These are phyloP conservation scores for Malacoctenus gilli DNA, from an alignment of 2,797 vertebrate species.

Conservation along the genomic window DNA sequence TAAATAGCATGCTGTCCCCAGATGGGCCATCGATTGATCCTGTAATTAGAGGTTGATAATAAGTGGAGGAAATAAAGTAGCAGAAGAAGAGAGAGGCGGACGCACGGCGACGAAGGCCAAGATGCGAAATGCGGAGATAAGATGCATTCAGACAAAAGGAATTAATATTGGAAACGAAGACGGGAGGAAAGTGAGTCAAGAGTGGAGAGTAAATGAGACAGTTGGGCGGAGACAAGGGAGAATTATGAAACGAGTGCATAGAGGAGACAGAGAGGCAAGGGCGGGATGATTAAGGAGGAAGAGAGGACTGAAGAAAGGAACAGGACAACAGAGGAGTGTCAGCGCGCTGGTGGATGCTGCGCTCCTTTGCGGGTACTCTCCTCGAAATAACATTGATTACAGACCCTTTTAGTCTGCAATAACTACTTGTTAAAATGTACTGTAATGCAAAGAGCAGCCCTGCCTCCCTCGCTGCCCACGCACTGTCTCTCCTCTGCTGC, in stretches of 20 bases:
- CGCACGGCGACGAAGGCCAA: background rate
- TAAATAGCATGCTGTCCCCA: conserved; percentile 52
- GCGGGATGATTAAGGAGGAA: conserved; percentile 59
- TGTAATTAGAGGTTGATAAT: conserved; percentile 50
- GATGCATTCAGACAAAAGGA: conserved; percentile 11
- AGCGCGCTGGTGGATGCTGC: conserved; percentile 25
- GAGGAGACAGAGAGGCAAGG: conserved; percentile 13
- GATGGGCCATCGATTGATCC: conserved; percentile 22
- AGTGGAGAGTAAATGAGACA: conserved; percentile 14
- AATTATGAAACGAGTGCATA: no score
- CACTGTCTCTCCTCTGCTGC: conserved; percentile 22
- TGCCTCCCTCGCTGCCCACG: conserved; percentile 52
- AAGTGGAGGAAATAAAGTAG: conserved; percentile 7
- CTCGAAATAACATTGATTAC: conserved; percentile 73
- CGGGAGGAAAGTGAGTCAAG: conserved; percentile 7
- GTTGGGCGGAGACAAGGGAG: conserved; percentile 1
- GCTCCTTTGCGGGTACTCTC: conserved; percentile 33
- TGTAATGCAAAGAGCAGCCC: conserved; percentile 35
- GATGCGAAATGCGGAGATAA: background rate
- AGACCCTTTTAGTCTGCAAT: conserved; percentile 58
- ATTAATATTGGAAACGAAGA: background rate
- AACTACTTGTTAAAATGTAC: conserved; percentile 61
- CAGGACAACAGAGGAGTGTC: conserved; percentile 37
- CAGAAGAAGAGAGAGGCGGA: background rate
- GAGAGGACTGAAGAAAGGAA: conserved; percentile 31